These are phyloP conservation scores for Oreohelix idahoensis DNA, from an alignment of 1,140 invertebrate species.

Conservation along the genomic window DNA sequence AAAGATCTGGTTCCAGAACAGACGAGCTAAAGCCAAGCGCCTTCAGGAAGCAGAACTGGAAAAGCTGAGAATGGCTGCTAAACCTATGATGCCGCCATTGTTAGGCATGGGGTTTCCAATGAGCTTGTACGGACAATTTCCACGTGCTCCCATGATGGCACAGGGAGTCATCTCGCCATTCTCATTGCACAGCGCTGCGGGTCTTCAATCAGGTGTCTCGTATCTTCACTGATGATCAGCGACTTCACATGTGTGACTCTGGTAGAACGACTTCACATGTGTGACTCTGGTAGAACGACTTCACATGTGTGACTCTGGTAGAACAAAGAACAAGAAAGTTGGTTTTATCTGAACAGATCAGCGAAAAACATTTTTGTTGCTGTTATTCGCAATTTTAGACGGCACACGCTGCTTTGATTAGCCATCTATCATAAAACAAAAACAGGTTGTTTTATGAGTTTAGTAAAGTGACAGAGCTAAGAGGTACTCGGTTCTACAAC, in stretches of 20 bases:
- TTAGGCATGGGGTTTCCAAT: slow-evolving; percentile 68
- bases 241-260: not conserved
- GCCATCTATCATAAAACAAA: too few relatives aligned
- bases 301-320: not conserved
- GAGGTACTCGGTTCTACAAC: too few relatives aligned
- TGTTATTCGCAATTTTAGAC: too few relatives aligned
- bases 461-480: too few relatives aligned
- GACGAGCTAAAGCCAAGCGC: slow-evolving; percentile 93
- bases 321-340: too few relatives aligned
- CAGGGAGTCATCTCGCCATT: slow-evolving; percentile 33
- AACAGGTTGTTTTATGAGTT: too few relatives aligned
- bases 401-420: too few relatives aligned
- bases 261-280: not conserved
- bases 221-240: slow-evolving; percentile 13
- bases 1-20: slow-evolving; percentile 99
- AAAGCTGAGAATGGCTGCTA: slow-evolving; percentile 77
- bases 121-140: slow-evolving; percentile 38
- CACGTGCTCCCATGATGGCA: slow-evolving; percentile 21
- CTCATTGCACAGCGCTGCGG: slow-evolving; percentile 12
- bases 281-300: not conserved
- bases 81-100: slow-evolving; percentile 71
- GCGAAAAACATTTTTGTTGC: too few relatives aligned
- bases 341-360: too few relatives aligned
- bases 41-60: slow-evolving; percentile 90
- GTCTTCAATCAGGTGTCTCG: slow-evolving; percentile 34